phyloP scores from a whole-genome alignment of 2,888 invertebrate genomes.

The Pristionchus arcanus region DNA sequence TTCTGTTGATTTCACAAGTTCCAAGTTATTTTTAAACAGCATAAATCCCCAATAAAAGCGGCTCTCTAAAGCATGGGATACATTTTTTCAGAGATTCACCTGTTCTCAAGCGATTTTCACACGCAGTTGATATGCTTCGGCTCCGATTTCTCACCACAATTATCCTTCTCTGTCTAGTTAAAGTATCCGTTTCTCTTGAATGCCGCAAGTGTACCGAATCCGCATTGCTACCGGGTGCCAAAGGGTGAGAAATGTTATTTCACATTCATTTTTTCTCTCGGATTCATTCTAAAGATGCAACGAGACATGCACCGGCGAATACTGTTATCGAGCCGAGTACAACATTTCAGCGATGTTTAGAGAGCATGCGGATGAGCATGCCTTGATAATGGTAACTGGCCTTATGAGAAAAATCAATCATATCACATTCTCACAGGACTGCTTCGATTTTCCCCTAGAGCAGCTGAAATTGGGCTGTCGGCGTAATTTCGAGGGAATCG shows the following conservation, averaged over 20 bases:
- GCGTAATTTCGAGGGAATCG: not conserved
- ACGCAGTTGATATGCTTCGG: too few relatives aligned
- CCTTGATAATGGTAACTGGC: not conserved
- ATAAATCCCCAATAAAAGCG: too few relatives aligned
- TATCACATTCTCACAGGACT: not conserved
- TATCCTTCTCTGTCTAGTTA: not conserved
- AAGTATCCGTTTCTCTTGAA: not conserved
- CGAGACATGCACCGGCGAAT: not conserved
- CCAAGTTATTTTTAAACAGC: too few relatives aligned
- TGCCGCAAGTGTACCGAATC: not conserved
- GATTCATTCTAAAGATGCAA: not conserved
- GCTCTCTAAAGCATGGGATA: too few relatives aligned
- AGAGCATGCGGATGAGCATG: not conserved
- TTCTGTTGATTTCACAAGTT: too few relatives aligned
- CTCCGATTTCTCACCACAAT: too few relatives aligned
- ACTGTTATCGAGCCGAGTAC: not conserved
- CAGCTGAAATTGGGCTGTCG: not conserved
- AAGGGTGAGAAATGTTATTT: not conserved
- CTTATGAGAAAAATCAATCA: too few relatives aligned
- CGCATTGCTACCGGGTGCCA: not conserved
- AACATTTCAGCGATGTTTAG: not conserved
- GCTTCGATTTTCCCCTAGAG: not conserved
- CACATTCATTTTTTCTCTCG: too few relatives aligned
- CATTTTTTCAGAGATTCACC: too few relatives aligned
- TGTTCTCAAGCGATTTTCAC: too few relatives aligned